Base-by-base conservation (phyloP, 2,888 invertebrate species). In the Taenaris catops region DNA sequence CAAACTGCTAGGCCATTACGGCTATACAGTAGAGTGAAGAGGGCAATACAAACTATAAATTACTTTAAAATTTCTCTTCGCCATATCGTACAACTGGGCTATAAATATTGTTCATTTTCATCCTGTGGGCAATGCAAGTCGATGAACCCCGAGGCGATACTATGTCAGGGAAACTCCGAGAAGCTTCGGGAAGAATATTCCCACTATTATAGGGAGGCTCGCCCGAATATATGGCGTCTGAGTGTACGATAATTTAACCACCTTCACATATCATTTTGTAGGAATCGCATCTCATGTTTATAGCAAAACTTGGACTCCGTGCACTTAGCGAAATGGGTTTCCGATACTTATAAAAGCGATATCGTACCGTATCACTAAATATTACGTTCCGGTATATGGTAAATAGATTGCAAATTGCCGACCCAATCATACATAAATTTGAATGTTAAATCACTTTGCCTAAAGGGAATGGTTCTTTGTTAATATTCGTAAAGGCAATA, bases 261-360 rank as follows among this genome's bases (percentile, higher is more conserved):
- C 74, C 78, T 78, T 68, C 73, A 79, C 79, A 79, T 79, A 81
- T 83, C 80, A 81, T 78, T 74, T 73, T 71, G 68, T 63, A 66
- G 64, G 63, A 62, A 70, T 68, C 78, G 78, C 83, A 74, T 76
- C 78, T 83, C 79, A 81, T 80, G 83, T 80, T 83, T 83, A 86
- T 81, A 67, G 76, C 70, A 69, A 80, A 86, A 83, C 78, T 84
- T 83, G 67, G 70, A 74, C 76, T 80, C 69, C 74, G 71, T 80
- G 81, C 81, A 84, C 84, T 86, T 80, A 86, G 65, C 76, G 64
- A 80, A 86, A 84, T 86, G 80, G 81, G 65, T 83, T 86, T 81
- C 75, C 80, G 76, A 86, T 84, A 83, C 75, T 81, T 81, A 74
- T 72, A 79, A 78, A 58, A 69, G 68, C 65, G 54, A 63, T 73